These are phyloP conservation scores for Campylorhamphus procurvoides DNA, from an alignment of 2,113 vertebrate genomes.

Conservation along the genomic window DNA sequence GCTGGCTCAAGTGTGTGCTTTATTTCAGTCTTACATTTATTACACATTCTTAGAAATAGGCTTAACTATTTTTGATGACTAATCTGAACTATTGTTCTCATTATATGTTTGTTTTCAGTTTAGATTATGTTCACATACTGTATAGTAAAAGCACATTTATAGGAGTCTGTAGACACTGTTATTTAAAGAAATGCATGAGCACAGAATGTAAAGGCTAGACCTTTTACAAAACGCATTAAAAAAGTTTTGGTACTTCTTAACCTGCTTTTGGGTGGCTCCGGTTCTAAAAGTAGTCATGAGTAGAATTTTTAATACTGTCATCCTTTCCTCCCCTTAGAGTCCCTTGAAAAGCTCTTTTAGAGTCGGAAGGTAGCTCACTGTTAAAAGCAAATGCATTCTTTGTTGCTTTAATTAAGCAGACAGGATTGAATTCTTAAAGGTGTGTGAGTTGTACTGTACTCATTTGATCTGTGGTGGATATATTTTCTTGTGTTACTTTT, in stretches of 20 bases:
- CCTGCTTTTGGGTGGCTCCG: background rate
- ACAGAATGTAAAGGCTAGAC: background rate
- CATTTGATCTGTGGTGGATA: background rate
- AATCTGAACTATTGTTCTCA: background rate
- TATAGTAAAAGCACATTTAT: background rate
- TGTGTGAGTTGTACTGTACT: background rate
- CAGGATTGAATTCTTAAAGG: background rate
- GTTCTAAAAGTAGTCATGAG: background rate
- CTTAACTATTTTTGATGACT: background rate
- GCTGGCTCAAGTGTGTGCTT: background rate
- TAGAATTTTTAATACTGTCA: background rate
- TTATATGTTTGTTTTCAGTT: background rate
- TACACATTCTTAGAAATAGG: background rate
- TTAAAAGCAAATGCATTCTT: background rate
- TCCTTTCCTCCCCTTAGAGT: background rate
- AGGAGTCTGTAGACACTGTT: background rate
- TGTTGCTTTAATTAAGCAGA: background rate
- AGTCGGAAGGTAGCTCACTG: background rate
- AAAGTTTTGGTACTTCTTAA: background rate
- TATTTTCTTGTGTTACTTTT: background rate
- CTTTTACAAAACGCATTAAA: background rate
- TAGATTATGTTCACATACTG: background rate
- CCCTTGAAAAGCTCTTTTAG: background rate
- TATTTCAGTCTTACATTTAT: constrained; percentile 1
- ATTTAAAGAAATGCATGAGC: background rate